Evolutionary conservation across 2,888 invertebrate genomes (phyloP), one percentile per base, ranked within the genome.

Genomic region (Leptinotarsa juncta): DNA sequence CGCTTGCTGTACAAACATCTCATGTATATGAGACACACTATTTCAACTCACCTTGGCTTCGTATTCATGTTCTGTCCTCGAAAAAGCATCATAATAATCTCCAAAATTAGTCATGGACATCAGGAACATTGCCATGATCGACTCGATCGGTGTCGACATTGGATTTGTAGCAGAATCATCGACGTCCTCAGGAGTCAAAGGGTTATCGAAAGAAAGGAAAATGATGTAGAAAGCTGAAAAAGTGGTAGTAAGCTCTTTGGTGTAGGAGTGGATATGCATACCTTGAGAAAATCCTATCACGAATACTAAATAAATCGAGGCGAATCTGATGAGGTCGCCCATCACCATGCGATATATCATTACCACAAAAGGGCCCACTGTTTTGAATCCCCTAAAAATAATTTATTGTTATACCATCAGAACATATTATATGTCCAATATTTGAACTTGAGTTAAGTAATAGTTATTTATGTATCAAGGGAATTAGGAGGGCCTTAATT

Each of bases 331-430:
- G 49, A 99, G 90, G 89, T 99, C 99, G 72, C 98, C 97, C 92
- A 95, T 95, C 67, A 99, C 95, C 97, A 99, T 99, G 79, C 98
- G 93, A 89, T 99, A 99, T 82, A 99, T 97, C 98, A 99, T 99
- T 81, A 98, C 97, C n/a, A 99, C 99, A 92, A 99, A 99, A 0
- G 99, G 99, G 4, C 99, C 99, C 1, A 99, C 98, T 0, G 98
- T 97, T 88, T 97, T 97, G 88, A 99, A 97, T 16, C 98, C 98
- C 84, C 99, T 97, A 89, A 60, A 90, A 89, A 80, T 16, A 32
- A 32, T 32, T 7, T 32, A 5, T 32, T 32, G 32, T 42, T 42
- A 42, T 42, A 42, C 10, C 10, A 42, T 42, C 42, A 42, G 42
- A 42, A 42, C 10, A 42, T 42, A 10, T 42, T 10, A 42, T 42